phyloP scores from a whole-genome alignment of 2,113 vertebrate genomes.

The Struthio camelus region DNA sequence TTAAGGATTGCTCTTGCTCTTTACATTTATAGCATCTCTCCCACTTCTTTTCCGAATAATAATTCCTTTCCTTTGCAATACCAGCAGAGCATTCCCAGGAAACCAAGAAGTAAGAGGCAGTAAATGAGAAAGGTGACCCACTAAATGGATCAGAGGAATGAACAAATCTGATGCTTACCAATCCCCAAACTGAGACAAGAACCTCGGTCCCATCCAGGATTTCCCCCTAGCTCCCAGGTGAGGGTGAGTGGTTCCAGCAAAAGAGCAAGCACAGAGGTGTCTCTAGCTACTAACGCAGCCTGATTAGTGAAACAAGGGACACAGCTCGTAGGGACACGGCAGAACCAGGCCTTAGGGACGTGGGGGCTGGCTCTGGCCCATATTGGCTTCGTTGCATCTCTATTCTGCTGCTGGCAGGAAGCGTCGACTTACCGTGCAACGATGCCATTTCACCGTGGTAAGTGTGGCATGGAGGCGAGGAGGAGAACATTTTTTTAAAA shows the following conservation, averaged over 20 bases:
- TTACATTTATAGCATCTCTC: constrained; percentile 16
- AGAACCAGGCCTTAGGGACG: background rate
- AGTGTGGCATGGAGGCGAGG: background rate
- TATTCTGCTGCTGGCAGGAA: background rate
- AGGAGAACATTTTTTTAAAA: background rate
- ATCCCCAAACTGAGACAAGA: background rate
- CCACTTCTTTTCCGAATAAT: constrained; percentile 37
- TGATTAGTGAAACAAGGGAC: background rate
- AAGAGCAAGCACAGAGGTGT: background rate
- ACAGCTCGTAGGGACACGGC: background rate
- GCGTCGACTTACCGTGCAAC: background rate
- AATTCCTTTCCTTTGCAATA: background rate
- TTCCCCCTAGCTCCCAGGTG: background rate
- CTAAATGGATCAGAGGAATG: background rate
- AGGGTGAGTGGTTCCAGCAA: fast-evolving
- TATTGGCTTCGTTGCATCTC: fast-evolving
- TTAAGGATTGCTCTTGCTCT: constrained; percentile 40
- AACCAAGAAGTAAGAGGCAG: background rate
- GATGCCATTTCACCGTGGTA: background rate
- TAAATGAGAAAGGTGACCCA: background rate
- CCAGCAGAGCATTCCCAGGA: background rate
- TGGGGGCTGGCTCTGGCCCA: background rate
- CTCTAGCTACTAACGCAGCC: background rate
- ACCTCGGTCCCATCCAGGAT: background rate
- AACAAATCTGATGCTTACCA: background rate